Base-by-base conservation (phyloP, 64 coral and sea anemone genomes). In the Actinia tenebrosa region DNA sequence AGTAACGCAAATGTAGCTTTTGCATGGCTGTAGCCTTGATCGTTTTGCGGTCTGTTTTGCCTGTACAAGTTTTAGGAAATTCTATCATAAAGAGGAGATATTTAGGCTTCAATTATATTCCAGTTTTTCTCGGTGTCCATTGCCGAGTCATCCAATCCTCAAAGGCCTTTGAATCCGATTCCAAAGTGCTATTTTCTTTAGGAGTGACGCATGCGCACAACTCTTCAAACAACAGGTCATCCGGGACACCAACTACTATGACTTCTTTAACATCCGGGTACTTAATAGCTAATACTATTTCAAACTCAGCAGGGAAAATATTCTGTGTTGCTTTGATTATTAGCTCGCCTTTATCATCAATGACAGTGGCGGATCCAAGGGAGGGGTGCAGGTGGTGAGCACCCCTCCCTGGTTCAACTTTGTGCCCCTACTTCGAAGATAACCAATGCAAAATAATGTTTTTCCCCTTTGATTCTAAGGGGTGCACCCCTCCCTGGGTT, bases 191-290 rank as follows among this genome's bases (percentile, higher is more conserved):
- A 60, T 79, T 46, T 56, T 72, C 64, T 53, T 79, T 50, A 25
- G 45, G 86, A 5, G 80, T 88, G 20, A 77, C 64, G 47, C 71
- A 88, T 79, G 86, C 86, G 23, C 66, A 88, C 25, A 78, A 25
- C 71, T 78, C 71, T 45, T 88, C 86, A 5, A 79, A 69, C 45
- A 88, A 42, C 25, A 42, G 66, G 19, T 88, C 64, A 26, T 88
- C 86, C 75, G 86, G 86, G 27, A 78, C 56, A 78, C 86, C 66
- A 60, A 88, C 66, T 20, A 88, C 71, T 27, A 88, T 46, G 69
- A 88, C 64, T 23, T 77, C 47, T 13, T 42, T 13, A 9, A 88
- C 83, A 59, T 85, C 52, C 19, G 72, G 71, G 84, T 91, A 53
- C 84, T 91, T 42, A n/a, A n/a, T n/a, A 0, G 42, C 16, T 3